phyloP scores from a whole-genome alignment of 2,888 invertebrate species.

The Pseudococcus viburni region DNA sequence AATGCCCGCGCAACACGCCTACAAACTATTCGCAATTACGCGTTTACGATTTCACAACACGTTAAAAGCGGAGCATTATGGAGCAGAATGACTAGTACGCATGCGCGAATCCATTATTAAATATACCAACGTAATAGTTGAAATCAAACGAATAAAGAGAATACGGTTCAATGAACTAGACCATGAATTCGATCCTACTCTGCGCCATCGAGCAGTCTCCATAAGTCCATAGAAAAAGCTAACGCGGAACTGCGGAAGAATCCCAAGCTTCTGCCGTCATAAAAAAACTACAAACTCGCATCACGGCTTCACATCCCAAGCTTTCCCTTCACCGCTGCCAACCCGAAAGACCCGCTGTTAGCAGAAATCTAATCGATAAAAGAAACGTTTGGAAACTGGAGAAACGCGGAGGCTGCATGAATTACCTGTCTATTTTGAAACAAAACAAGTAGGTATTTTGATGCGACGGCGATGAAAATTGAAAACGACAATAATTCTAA shows the following conservation, averaged over 20 bases:
- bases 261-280: neutral
- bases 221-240: constrained; percentile 27
- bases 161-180: constrained; percentile 58
- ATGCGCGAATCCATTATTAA: constrained; percentile 62
- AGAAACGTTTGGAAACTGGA: constrained; percentile 12
- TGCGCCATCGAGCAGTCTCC: constrained; percentile 36
- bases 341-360: neutral
- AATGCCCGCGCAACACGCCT: constrained; percentile 67
- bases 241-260: constrained; percentile 43
- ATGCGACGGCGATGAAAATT: too few relatives aligned
- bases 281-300: neutral
- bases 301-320: neutral
- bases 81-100: constrained; percentile 35
- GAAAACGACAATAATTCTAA: neutral
- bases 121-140: constrained; percentile 51
- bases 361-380: neutral
- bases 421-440: neutral
- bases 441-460: neutral
- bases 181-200: constrained; percentile 57
- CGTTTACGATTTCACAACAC: constrained; percentile 65
- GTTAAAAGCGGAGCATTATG: constrained; percentile 45
- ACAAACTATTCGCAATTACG: constrained; percentile 63
- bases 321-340: neutral
- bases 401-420: constrained; percentile 38
- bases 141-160: constrained; percentile 52